Evolutionary conservation across 2,888 invertebrate species (phyloP), one percentile per base, ranked within the genome.

Genomic region (Phorcus lineatus): DNA sequence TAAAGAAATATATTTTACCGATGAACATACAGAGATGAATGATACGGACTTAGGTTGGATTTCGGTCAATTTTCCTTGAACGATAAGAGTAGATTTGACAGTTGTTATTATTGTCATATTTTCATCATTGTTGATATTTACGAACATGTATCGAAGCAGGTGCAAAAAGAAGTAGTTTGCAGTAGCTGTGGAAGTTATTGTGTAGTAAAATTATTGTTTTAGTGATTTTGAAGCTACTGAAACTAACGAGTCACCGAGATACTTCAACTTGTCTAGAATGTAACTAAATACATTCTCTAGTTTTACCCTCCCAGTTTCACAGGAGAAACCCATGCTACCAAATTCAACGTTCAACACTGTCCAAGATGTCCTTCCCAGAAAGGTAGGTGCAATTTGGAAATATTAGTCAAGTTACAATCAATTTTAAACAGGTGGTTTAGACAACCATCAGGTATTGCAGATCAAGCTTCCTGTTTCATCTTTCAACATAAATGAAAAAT

Each of bases 51-150:
- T 31, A 62, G 24, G 62, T 62, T 62, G 62, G 62, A 62, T 62
- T 62, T 62, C 62, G 62, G 62, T 24, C 62, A 31, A 62, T 62
- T 62, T 62, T 62, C 62, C 62, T 62, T 62, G 62, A 62, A 62
- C 62, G 62, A 62, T 62, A 62, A 62, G 62, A 28, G 62, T 31
- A 62, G 24, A 62, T 62, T 62, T 62, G 62, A 62, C 62, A 62
- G 62, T 62, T 62, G 31, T 24, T 62, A 62, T 62, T 31, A 28
- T 62, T 31, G 24, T 31, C 62, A 62, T 24, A 62, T 62, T 24
- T 47, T 62, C 62, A 31, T 62, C 31, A 28, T 62, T 62, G 62
- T 17, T 62, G 31, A 24, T 62, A 28, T 62, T 62, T 62, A 31
- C 11, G 62, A 62, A 24, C 9, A 62, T 62, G 62, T 62, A 62